Percentiles rank a stretch among this genome's conserved stretches.
Evolutionary conservation across 2,797 vertebrate genomes (phyloP).

Genomic region (Sarcophilus harrisii): DNA sequence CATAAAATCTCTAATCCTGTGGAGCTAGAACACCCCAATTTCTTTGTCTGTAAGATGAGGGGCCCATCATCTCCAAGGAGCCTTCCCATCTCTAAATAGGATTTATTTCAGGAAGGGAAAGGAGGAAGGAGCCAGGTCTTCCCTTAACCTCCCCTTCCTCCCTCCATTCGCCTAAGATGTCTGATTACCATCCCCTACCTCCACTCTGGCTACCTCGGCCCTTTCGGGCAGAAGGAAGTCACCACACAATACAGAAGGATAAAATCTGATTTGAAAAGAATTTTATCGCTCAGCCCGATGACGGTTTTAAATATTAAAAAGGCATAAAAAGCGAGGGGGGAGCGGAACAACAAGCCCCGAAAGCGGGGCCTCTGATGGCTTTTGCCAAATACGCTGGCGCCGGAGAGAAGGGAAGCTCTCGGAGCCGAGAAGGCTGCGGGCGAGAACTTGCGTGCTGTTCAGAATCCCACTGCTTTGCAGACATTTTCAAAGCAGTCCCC

Average conservation of each 20-base stretch:
- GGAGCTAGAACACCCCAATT: too few relatives aligned
- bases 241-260: constrained; percentile 5
- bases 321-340: constrained; percentile 60
- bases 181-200: not conserved
- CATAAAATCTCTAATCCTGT: not conserved
- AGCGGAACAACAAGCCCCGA: not conserved
- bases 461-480: not conserved
- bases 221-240: constrained; percentile 26
- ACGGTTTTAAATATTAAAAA: constrained; percentile 78
- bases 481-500: constrained; percentile 53
- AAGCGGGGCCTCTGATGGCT: constrained; percentile 43
- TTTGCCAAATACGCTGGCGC: constrained; percentile 50
- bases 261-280: constrained; percentile 69
- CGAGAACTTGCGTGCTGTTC: not conserved
- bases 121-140: not conserved
- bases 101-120: too few relatives aligned
- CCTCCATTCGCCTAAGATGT: not conserved
- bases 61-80: not conserved
- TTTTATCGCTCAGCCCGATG: constrained; percentile 54
- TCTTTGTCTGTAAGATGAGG: not conserved
- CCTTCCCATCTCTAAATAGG: not conserved
- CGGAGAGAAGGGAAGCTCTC: not conserved
- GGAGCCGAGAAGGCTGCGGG: not conserved
- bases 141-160: rapidly evolving
- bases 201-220: not conserved